phyloP scores from a whole-genome alignment of 2,888 invertebrate genomes.

The Drosophila buzzatii region DNA sequence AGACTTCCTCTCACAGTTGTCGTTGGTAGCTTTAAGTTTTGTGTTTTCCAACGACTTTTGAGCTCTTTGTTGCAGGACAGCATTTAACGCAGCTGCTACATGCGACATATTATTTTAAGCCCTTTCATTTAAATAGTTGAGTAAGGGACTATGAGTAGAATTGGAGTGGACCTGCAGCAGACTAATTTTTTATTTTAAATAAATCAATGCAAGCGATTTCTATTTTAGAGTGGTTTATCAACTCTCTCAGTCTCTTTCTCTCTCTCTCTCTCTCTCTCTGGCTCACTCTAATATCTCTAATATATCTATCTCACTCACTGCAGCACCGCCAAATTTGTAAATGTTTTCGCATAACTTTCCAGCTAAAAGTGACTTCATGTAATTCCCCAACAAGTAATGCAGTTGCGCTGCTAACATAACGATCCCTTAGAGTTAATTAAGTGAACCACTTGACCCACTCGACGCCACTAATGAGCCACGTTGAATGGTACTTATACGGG shows the following conservation, averaged over 20 bases:
- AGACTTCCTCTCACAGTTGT: slow-evolving; percentile 8
- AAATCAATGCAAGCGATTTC: no score
- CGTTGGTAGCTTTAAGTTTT: slow-evolving; percentile 8
- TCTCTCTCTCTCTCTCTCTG: neutral
- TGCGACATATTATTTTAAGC: neutral
- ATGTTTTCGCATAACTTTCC: neutral
- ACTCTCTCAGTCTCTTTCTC: neutral
- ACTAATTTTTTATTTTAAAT: neutral
- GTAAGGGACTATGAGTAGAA: neutral
- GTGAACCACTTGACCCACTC: slow-evolving; percentile 56
- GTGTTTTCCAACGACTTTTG: slow-evolving; percentile 10
- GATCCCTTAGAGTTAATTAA: slow-evolving; percentile 54
- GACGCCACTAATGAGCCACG: slow-evolving; percentile 50
- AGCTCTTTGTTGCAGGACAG: neutral
- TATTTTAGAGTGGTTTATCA: no score
- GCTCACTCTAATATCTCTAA: neutral
- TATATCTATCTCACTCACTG: neutral
- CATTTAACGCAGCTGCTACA: slow-evolving; percentile 5
- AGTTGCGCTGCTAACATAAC: slow-evolving; percentile 24
- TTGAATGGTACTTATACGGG: slow-evolving; percentile 6
- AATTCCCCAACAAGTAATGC: slow-evolving; percentile 3
- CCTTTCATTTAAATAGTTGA: neutral
- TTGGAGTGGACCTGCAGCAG: neutral
- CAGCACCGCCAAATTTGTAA: neutral
- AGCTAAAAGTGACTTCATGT: slow-evolving; percentile 3